These are phyloP conservation scores for Chlorops oryzae DNA, from an alignment of 1,140 invertebrate genomes.

Conservation along the genomic window DNA sequence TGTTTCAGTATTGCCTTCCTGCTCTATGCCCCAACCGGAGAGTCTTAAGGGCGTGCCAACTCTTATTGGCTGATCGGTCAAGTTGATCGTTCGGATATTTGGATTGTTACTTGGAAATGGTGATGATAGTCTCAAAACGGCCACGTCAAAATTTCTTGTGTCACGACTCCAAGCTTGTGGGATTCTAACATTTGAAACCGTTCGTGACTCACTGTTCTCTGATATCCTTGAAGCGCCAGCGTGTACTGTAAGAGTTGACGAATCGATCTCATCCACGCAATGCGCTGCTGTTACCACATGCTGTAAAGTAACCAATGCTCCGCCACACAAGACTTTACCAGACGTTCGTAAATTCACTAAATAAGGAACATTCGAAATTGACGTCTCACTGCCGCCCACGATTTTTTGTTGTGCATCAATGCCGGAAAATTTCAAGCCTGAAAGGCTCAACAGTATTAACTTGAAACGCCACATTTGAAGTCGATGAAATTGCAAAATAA, in stretches of 20 bases:
- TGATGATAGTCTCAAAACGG: conserved; percentile 27
- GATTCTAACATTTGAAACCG: conserved; percentile 26
- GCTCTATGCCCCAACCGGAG: conserved; percentile 30
- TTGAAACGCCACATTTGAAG: no score
- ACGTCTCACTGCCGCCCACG: conserved; percentile 27
- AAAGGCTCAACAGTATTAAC: no score
- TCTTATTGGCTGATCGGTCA: conserved; percentile 24
- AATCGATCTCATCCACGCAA: conserved; percentile 28
- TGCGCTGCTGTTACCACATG: conserved; percentile 37
- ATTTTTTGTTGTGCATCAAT: no score
- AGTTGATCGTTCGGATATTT: conserved; percentile 26
- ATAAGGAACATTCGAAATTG: conserved; percentile 31
- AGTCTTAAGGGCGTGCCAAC: conserved; percentile 30
- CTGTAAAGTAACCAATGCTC: conserved; percentile 23
- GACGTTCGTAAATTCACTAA: conserved; percentile 26
- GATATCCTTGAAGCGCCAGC: conserved; percentile 24
- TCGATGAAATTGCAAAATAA: no score
- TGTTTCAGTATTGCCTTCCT: not conserved
- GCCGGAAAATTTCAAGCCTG: no score
- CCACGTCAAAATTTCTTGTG: conserved; percentile 30
- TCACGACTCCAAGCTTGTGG: conserved; percentile 27
- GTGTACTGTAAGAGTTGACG: conserved; percentile 23
- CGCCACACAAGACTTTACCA: conserved; percentile 30
- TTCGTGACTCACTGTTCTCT: conserved; percentile 19
- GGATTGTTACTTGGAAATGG: conserved; percentile 19